Conservation (phyloP, 1,140 invertebrate species). For the Drosophila ambigua region DNA sequence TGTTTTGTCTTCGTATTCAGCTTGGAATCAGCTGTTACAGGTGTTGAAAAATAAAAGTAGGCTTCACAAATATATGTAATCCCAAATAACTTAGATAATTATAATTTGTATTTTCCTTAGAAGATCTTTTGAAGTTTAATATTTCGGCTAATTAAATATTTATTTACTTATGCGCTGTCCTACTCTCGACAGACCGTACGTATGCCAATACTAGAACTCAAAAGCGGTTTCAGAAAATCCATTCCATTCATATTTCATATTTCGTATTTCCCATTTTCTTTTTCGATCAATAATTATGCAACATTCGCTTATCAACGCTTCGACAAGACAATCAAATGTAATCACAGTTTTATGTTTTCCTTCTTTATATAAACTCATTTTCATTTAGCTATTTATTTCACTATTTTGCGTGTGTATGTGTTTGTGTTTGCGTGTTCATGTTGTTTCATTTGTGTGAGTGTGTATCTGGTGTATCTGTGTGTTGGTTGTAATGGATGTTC, state of each 20-base stretch:
- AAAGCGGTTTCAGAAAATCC: constrained; percentile 57
- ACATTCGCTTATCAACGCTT: constrained; percentile 70
- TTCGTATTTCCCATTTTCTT: constrained; percentile 43
- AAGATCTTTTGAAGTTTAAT: constrained; percentile 79
- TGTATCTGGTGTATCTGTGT: constrained; percentile 15
- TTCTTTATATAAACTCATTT: constrained; percentile 82
- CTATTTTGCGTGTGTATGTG: constrained; percentile 53
- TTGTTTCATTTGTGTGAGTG: constrained; percentile 39
- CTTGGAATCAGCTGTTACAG: constrained; percentile 43
- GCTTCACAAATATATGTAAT: constrained; percentile 19
- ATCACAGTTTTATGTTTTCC: constrained; percentile 83
- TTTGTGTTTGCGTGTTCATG: constrained; percentile 32
- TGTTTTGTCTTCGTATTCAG: constrained; percentile 29
- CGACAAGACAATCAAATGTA: constrained; percentile 79
- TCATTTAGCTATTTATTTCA: constrained; percentile 82
- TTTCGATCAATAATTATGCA: constrained; percentile 66
- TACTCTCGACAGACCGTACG: constrained; percentile 1
- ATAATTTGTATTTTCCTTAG: constrained; percentile 58
- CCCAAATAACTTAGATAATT: constrained; percentile 52
- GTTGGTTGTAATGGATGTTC: constrained; percentile 14
- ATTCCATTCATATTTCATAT: constrained; percentile 52
- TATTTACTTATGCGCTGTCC: constrained; percentile 61
- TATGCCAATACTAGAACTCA: constrained; percentile 57
- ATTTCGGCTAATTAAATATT: constrained; percentile 82
- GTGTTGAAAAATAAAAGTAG: constrained; percentile 42